Evolutionary conservation across 2,888 invertebrate species (phyloP).

Genomic region (Busseola fusca): DNA sequence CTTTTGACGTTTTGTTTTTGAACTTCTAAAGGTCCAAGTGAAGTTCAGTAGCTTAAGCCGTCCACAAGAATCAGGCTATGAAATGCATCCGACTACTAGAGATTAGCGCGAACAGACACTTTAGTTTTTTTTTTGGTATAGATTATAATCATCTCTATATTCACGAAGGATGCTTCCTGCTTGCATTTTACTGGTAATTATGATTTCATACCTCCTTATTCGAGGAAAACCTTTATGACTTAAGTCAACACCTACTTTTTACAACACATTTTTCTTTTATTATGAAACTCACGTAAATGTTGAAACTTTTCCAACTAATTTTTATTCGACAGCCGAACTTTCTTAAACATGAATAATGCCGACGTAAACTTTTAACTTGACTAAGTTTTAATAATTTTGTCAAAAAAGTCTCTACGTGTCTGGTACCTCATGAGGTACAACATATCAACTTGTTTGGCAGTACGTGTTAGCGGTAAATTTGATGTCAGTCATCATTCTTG

Average conservation of each 20-base stretch:
- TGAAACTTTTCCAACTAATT: constrained; percentile 43
- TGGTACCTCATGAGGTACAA: constrained; percentile 13
- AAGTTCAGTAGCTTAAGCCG: too few relatives aligned
- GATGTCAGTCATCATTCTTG: constrained; percentile 18
- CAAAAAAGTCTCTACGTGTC: constrained; percentile 36
- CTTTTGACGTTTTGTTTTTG: too few relatives aligned
- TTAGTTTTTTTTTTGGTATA: too few relatives aligned
- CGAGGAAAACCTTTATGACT: neutral
- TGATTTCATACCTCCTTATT: neutral
- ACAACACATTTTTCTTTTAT: constrained; percentile 30
- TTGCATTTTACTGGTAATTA: constrained; percentile 1
- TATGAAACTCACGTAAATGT: constrained; percentile 36
- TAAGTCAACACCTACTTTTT: constrained; percentile 25
- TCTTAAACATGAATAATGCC: constrained; percentile 40
- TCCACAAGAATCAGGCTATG: neutral
- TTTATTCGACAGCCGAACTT: constrained; percentile 51
- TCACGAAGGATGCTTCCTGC: neutral
- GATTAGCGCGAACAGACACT: neutral
- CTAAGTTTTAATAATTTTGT: constrained; percentile 38
- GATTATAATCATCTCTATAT: neutral
- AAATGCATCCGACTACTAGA: neutral
- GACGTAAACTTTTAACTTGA: constrained; percentile 25
- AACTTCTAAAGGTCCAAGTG: too few relatives aligned
- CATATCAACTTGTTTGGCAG: constrained; percentile 10
- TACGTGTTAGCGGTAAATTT: neutral